Percentiles rank a stretch among this genome's conserved stretches.
Evolutionary conservation across 1,140 invertebrate genomes (phyloP).

Genomic region (Metopolophium dirhodum): DNA sequence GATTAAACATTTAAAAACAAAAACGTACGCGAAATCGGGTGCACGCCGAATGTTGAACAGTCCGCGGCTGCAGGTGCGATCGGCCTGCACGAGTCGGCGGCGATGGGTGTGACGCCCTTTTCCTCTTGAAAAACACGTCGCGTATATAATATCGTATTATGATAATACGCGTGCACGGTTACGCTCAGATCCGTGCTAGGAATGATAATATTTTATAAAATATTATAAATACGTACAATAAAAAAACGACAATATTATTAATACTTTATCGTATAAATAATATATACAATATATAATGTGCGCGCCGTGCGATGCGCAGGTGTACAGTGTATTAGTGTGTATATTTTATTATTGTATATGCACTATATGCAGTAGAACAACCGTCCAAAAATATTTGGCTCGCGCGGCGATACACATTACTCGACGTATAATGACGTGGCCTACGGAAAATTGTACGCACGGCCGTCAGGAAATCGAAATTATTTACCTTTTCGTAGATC

Average conservation of each 20-base stretch:
- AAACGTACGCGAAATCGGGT: neutral
- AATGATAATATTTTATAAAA: conserved; percentile 13
- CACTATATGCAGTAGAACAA: neutral
- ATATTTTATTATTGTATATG: neutral
- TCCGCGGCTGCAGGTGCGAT: neutral
- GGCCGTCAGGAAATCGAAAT: neutral
- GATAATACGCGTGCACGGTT: neutral
- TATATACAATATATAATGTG: neutral
- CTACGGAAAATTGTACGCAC: neutral
- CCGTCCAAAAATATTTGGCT: neutral
- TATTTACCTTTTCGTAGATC: neutral
- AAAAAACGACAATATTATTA: neutral
- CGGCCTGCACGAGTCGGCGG: neutral
- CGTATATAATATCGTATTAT: too few relatives aligned
- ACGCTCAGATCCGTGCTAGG: neutral
- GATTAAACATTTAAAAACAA: neutral
- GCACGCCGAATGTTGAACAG: neutral
- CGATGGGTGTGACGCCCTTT: neutral
- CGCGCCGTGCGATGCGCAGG: too few relatives aligned
- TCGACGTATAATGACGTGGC: neutral
- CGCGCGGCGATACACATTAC: neutral
- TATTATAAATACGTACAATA: neutral
- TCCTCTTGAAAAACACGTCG: neutral
- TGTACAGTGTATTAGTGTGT: too few relatives aligned
- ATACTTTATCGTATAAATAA: neutral